Base-by-base conservation (phyloP, 2,888 invertebrate genomes). In the Pristionchus japonicus region DNA sequence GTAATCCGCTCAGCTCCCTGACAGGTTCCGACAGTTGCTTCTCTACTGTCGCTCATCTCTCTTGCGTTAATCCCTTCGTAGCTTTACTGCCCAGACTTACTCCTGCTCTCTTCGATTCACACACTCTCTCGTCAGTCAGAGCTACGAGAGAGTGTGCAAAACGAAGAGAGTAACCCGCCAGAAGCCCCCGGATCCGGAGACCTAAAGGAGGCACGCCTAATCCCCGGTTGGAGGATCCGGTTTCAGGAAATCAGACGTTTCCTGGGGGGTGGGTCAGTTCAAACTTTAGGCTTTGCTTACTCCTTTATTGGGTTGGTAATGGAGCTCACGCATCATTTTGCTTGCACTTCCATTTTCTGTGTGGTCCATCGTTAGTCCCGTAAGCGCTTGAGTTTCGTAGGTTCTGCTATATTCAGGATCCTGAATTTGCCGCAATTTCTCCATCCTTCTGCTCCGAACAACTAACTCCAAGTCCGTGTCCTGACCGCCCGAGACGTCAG, bases 21-120 rank as follows among this genome's bases (percentile, higher is more conserved):
- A 70, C 70, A 70, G 70, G 70, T 70, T 11, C 43, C 77, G 27
- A 77, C 77, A 77, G 77, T 77, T 77, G 77, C 77, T 20, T 31
- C 74, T 23, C 17, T 40, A 31, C 83, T 40, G 23, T 57, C 83
- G 15, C 37, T 83, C 52, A 40, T 20, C 49, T 15, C 34, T n/a
- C 49, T 11, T 17, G 47, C 52, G 47, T n/a, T 52, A 49, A 82
- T 52, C 52, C 52, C 82, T 23, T n/a, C 37, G 40, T 77, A 9
- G 17, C 34, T 82, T 74, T 52, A 47, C 49, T 82, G 31, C 34
- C 27, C 17, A 1, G 47, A 7, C 47, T 1, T 13, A 43, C 43
- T 11, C 7, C 11, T 3, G n/a, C 82, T 47, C 82, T 70, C 70
- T 37, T 40, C 70, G 70, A 70, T 70, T 37, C 6, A 0, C 70